Evolutionary conservation across 2,113 vertebrate species (phyloP).

Genomic region (Indri indri): DNA sequence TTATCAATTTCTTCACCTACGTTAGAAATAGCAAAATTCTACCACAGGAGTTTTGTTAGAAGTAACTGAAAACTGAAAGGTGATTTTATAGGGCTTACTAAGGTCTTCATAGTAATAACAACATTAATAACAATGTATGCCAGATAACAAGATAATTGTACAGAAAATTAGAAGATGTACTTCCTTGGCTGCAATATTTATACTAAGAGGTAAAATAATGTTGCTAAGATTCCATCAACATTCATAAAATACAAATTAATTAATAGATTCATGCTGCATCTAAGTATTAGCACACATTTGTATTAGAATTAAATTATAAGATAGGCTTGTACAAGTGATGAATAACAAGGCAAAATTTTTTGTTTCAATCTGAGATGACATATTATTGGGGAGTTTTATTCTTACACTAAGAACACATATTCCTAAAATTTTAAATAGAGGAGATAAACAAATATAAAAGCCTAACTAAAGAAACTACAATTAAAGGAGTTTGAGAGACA

Average conservation of each 20-base stretch:
- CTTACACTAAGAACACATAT: not conserved
- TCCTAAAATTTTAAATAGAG: conserved; percentile 10
- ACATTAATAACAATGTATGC: not conserved
- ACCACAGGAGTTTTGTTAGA: not conserved
- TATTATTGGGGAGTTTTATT: not conserved
- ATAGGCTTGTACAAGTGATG: not conserved
- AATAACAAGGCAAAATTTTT: not conserved
- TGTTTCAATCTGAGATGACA: conserved; percentile 29
- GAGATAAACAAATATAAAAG: conserved; percentile 11
- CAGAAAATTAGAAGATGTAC: conserved; percentile 50
- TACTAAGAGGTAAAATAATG: conserved; percentile 15
- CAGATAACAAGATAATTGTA: conserved; percentile 53
- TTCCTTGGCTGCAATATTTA: conserved; percentile 53
- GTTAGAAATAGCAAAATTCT: not conserved
- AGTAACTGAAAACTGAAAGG: conserved; percentile 25
- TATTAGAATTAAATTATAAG: conserved; percentile 55
- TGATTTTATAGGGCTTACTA: conserved; percentile 38
- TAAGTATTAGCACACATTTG: not conserved
- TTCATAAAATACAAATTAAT: conserved; percentile 52
- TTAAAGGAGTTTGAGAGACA: not conserved
- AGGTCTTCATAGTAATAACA: conserved; percentile 6
- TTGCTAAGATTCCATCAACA: conserved; percentile 43
- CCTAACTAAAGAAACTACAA: not conserved
- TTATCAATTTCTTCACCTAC: not conserved
- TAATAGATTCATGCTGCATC: conserved; percentile 31